Percentiles rank a stretch among this genome's conserved stretches.
These are phyloP conservation scores for Lonchura striata DNA, from an alignment of 2,113 vertebrate species.

Conservation along the genomic window DNA sequence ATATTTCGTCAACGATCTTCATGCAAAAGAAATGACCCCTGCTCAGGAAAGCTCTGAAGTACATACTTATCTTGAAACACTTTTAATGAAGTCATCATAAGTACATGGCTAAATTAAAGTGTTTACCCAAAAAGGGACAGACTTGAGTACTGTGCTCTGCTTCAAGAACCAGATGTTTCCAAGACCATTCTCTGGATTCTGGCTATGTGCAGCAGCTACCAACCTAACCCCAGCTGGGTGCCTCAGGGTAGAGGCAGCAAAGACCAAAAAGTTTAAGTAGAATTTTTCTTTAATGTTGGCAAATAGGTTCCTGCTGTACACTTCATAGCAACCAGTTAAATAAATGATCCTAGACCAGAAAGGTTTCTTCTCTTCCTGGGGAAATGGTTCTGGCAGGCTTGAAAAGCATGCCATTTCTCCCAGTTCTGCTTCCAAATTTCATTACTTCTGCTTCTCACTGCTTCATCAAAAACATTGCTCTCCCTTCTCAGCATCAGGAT, in stretches of 20 bases:
- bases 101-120: background rate
- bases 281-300: background rate
- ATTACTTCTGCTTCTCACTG: background rate
- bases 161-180: constrained; percentile 8
- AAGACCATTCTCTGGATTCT: background rate
- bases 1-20: background rate
- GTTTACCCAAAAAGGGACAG: constrained; percentile 18
- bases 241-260: background rate
- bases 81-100: background rate
- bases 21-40: background rate
- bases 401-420: background rate
- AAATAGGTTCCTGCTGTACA: background rate
- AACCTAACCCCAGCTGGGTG: background rate
- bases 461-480: background rate
- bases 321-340: background rate
- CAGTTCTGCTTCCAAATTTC: background rate
- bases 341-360: background rate
- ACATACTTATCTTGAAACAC: background rate
- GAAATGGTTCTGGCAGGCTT: background rate
- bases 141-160: background rate
- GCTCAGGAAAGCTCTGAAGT: background rate
- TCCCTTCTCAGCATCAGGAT: background rate
- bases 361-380: background rate
- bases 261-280: background rate
- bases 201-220: background rate